Base-by-base conservation (phyloP, 2,113 vertebrate genomes). In the Junco hyemalis region DNA sequence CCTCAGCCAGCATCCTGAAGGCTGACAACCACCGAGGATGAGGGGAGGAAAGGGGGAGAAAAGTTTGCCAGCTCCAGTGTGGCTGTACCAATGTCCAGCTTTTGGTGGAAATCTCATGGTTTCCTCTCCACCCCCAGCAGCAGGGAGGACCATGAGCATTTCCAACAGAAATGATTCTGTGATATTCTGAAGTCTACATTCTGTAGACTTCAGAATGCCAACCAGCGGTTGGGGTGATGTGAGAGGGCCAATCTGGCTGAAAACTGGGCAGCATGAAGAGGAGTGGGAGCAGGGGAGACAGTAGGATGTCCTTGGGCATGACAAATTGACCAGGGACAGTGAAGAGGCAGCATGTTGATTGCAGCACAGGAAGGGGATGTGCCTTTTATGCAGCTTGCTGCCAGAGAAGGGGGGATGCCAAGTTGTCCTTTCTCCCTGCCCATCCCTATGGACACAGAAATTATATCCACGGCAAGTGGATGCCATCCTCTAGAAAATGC, bases 401-500 rank as follows among this genome's bases (percentile, higher is more conserved):
- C 35, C 73, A 40, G 45, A n/a, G 15, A 68, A 90, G 42, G 21
- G 31, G 53, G 69, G 9, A 92, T 50, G 73, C 61, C 79, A 80
- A 77, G 24, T 31, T 3, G 0, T 91, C 85, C n/a, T 36, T 88
- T 53, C 31, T 73, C 70, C 56, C 69, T 80, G 44, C n/a, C 40
- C 10, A 20, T 82, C 63, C 81, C 66, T 12, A 38, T 3, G 40
- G 77, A 82, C 0, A 8, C 21, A 94, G 87, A 88, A 95, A 91
- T 88, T 73, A 56, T 57, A 82, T 89, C 64, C 44, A 74, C 0
- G 0, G 79, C 0, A 1, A 93, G 38, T 7, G n/a, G 57, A 92
- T 93, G 90, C 73, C 73, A 93, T 83, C 72, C 68, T 87, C 89
- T 90, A 90, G 88, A 96, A 95, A 84, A 93, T 65, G 68, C 70